Evolutionary conservation across 2,113 vertebrate species (phyloP), one percentile per base, ranked within the genome.

Genomic region (Stigmatopora nigra): DNA sequence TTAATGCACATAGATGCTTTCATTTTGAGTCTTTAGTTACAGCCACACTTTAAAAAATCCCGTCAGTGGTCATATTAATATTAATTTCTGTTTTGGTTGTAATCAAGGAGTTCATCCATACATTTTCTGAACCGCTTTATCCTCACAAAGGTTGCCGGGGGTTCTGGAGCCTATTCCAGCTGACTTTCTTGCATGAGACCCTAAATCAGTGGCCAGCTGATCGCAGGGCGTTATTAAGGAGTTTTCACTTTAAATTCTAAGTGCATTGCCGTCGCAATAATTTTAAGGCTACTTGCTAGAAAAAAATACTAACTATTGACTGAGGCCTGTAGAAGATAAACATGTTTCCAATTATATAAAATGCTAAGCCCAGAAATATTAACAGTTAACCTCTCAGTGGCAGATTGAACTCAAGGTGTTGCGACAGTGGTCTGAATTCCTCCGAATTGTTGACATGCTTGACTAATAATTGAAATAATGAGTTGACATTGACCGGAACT

Each of bases 381-480:
- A 9, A 13, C 61, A 9, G 69, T 74, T 31, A 63, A 61, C 59
- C 49, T 70, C 80, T 47, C 79, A 75, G 72, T 61, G 11, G 65
- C 46, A 59, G 48, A 25, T 17, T 0, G 49, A 68, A 73, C 71
- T 72, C 75, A 55, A 46, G 1, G 61, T 66, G 64, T 63, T 67
- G 49, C 65, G 63, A 79, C 76, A 74, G 80, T 65, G 78, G 77
- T 74, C 72, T 44, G 72, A 76, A 80, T 80, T 78, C 73, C 64
- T 84, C 74, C 71, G 66, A 72, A 57, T 76, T 71, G 19, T 52
- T 61, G 65, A 59, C 78, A 86, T 73, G 87, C 88, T 83, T 69
- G 76, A 86, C 64, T 82, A 84, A 67, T 90, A 85, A 92, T 91
- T 84, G 82, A 11, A 84, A 64, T 90, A 89, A 90, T 86, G 80